Evolutionary conservation across 2,888 invertebrate genomes (phyloP), one percentile per base, ranked within the genome.

Genomic region (Campoletis raptor): DNA sequence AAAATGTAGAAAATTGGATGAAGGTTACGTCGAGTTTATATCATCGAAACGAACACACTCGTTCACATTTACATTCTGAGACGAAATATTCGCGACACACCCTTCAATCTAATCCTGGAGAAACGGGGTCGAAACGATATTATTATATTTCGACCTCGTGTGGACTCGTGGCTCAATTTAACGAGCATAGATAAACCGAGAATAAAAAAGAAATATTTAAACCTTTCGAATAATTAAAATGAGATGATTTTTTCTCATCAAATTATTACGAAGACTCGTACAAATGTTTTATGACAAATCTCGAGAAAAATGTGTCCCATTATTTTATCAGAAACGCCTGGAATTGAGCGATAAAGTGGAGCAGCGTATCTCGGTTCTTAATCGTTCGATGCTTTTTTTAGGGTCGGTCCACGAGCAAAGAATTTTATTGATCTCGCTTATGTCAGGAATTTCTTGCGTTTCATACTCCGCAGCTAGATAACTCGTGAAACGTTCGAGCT

Each of bases 51-150:
- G 15, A 57, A 77, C n/a, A 70, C 70, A 6, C 54, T 12, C 37
- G 52, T n/a, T 8, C 57, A 15, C n/a, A 24, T 52, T 36, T 67
- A 40, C 42, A 61, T 36, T 57, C 45, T 12, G 21, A 74, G 78
- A 64, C 57, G 69, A 67, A 45, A 80, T 45, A 77, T 69, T 64
- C 73, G 81, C 54, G 72, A 82, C 78, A 79, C 80, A 81, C 86
- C 84, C 84, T 84, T 84, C 78, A 54, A 74, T 86, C 81, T 84
- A 86, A 84, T 86, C 81, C 74, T 67, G 67, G 45, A 81, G 69
- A 81, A 86, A 83, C 69, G 86, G 81, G 86, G 83, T 86, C 83
- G 83, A 78, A 84, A 81, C 36, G 73, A 84, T 83, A 83, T 78
- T 82, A 81, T 81, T 21, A 45, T 85, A 79, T 85, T 79, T 67